Conservation (phyloP, 2,113 vertebrate species). For the Garra rufa region DNA sequence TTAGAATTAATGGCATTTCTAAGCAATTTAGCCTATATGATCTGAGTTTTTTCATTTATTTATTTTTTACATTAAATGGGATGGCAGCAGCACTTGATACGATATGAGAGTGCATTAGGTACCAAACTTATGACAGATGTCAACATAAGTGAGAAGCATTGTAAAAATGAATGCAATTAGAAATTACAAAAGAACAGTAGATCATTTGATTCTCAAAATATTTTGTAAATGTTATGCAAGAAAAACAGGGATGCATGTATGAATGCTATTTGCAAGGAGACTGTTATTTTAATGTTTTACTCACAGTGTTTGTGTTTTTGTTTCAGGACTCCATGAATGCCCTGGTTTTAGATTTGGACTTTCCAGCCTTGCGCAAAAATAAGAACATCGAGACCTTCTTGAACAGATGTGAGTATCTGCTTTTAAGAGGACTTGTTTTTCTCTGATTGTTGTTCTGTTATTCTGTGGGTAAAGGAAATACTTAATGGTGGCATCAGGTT, state of each 20-base stretch:
- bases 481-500: constrained; percentile 17
- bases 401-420: constrained; percentile 91
- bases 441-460: not conserved
- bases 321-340: constrained; percentile 95
- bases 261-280: not conserved
- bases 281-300: not conserved
- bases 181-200: not conserved
- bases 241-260: not conserved
- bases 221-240: not conserved
- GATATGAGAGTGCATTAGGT: not conserved
- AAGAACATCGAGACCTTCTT: constrained; percentile 99
- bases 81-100: too few species aligned
- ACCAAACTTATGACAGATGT: not conserved
- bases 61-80: too few species aligned
- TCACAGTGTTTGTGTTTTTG: not conserved
- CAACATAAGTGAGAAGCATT: not conserved
- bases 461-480: not conserved
- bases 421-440: constrained; percentile 6
- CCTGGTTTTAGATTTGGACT: constrained; percentile 95
- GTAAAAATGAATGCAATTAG: not conserved
- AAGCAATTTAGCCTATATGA: not conserved
- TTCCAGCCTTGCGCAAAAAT: constrained; percentile 96
- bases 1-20: not conserved
- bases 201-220: not conserved
- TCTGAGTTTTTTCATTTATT: not conserved